phyloP scores from a whole-genome alignment of 1,140 invertebrate species.

The Scaptodrosophila lebanonensis region DNA sequence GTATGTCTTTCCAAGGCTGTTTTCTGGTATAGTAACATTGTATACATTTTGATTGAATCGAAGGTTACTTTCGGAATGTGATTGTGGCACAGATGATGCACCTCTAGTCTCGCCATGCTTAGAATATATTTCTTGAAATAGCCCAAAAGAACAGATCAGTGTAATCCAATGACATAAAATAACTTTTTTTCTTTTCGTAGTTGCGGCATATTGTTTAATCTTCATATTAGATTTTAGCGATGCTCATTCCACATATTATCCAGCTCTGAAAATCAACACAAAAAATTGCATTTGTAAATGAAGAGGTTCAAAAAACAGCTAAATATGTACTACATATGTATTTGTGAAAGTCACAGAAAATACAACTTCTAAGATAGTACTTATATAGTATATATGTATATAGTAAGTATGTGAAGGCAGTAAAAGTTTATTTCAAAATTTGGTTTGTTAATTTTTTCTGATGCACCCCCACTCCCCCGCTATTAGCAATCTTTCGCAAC shows the following conservation, averaged over 20 bases:
- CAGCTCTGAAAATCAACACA: constrained; percentile 30
- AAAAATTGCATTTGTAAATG: background rate
- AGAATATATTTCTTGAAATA: constrained; percentile 35
- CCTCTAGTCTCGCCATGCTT: constrained; percentile 30
- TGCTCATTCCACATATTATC: constrained; percentile 62
- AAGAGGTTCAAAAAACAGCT: background rate
- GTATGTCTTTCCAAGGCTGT: constrained; percentile 91
- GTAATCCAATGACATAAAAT: constrained; percentile 44
- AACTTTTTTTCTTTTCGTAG: constrained; percentile 54
- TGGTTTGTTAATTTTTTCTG: too few relatives aligned
- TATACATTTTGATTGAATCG: constrained; percentile 86
- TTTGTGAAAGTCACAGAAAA: too few relatives aligned
- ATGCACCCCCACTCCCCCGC: too few relatives aligned
- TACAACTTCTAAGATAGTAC: background rate
- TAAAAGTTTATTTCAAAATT: too few relatives aligned
- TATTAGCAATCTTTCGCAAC: too few relatives aligned
- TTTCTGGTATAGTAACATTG: constrained; percentile 95
- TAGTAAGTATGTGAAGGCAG: too few relatives aligned
- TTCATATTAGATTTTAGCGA: constrained; percentile 61
- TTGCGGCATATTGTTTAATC: constrained; percentile 64
- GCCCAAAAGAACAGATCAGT: constrained; percentile 41
- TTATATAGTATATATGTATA: background rate
- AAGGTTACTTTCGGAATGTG: constrained; percentile 20
- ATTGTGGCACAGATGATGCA: background rate
- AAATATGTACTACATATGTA: background rate